A percentile compares a stretch with the other conserved stretches of the same genome.
These are phyloP conservation scores for Melanotaenia duboulayi DNA, from an alignment of 2,113 vertebrate species.

Conservation along the genomic window DNA sequence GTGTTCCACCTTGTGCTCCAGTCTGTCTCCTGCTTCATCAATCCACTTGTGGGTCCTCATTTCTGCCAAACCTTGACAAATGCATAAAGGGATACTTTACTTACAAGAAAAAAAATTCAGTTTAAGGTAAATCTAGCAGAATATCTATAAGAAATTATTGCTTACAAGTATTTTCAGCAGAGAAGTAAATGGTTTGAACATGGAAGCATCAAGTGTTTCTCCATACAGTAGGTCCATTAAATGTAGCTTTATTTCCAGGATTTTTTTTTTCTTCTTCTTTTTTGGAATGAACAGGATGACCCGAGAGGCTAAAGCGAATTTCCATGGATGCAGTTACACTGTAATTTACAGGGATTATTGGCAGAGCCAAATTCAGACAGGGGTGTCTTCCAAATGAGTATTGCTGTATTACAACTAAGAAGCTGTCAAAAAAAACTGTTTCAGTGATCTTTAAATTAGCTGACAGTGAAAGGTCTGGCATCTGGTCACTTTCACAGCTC, in stretches of 20 bases:
- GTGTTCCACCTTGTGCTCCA: too few species aligned
- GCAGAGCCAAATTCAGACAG: constrained; percentile 68
- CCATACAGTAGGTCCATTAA: constrained; percentile 33
- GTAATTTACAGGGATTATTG: constrained; percentile 81
- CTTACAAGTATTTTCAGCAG: not conserved
- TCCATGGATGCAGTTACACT: constrained; percentile 73
- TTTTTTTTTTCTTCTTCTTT: constrained; percentile 40
- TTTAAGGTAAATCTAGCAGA: not conserved
- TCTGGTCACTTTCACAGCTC: constrained; percentile 52
- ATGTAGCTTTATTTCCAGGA: constrained; percentile 39
- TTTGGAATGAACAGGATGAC: constrained; percentile 40
- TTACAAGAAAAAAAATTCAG: not conserved
- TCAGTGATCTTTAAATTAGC: constrained; percentile 53
- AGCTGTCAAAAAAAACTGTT: constrained; percentile 60
- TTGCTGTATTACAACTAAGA: constrained; percentile 43
- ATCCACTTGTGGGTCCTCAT: too few species aligned
- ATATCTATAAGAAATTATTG: not conserved
- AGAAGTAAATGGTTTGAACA: constrained; percentile 28
- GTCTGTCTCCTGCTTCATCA: too few species aligned
- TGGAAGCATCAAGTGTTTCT: constrained; percentile 30
- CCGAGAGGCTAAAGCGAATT: constrained; percentile 60
- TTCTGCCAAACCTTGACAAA: too few species aligned
- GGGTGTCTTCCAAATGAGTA: constrained; percentile 42
- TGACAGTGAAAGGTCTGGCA: constrained; percentile 35
- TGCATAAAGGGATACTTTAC: not conserved